Percentiles rank a stretch among this genome's conserved stretches.
Evolutionary conservation across 2,888 invertebrate species (phyloP).

Genomic region (Eupithecia vulgata): DNA sequence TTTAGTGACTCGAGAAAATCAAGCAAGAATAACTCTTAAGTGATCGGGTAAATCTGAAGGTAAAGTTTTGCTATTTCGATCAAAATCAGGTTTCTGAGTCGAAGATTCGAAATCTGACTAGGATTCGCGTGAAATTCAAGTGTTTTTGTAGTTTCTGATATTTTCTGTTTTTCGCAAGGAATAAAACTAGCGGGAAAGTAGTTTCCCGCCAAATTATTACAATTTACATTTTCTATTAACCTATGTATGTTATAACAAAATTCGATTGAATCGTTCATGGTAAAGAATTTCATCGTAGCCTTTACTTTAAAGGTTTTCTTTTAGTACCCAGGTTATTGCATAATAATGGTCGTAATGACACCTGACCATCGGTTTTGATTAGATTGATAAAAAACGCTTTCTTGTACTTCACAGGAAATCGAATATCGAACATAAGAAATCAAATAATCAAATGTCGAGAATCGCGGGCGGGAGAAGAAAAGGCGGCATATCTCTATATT

Average conservation of each 20-base stretch:
- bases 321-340: neutral
- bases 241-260: neutral
- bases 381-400: neutral
- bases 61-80: too few species aligned
- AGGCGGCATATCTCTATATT: neutral
- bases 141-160: too few species aligned
- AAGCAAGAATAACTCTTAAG: too few species aligned
- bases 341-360: neutral
- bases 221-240: neutral
- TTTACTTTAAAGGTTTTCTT: neutral
- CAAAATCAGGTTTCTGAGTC: too few species aligned
- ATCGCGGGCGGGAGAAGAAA: neutral
- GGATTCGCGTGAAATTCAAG: too few species aligned
- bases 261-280: neutral
- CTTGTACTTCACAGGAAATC: neutral
- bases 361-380: neutral
- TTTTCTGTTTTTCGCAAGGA: too few species aligned
- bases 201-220: neutral
- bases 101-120: too few species aligned
- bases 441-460: neutral
- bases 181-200: neutral
- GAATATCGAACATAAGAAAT: neutral
- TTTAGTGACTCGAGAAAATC: too few species aligned
- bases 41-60: too few species aligned
- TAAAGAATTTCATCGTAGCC: neutral